Evolutionary conservation across 1,140 invertebrate genomes (phyloP).

Genomic region (Zophobas morio): DNA sequence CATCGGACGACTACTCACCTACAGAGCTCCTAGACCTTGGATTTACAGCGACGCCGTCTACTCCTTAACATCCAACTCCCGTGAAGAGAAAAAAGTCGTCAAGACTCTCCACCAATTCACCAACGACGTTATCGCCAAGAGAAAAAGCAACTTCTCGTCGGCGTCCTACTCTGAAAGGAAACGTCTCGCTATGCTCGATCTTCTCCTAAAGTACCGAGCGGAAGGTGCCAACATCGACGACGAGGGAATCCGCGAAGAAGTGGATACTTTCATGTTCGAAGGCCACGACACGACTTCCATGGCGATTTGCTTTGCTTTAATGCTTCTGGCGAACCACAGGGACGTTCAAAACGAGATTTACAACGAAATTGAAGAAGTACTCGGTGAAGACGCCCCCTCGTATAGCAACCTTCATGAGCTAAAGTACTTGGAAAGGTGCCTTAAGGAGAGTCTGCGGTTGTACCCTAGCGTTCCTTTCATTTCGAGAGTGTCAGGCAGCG

Average conservation of each 20-base stretch:
- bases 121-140: constrained; percentile 66
- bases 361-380: constrained; percentile 76
- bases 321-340: constrained; percentile 64
- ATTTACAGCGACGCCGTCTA: constrained; percentile 69
- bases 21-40: constrained; percentile 78
- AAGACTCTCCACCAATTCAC: constrained; percentile 75
- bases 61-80: constrained; percentile 66
- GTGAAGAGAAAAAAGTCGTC: constrained; percentile 69
- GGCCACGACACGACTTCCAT: constrained; percentile 67
- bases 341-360: constrained; percentile 69
- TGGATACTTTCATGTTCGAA: constrained; percentile 88
- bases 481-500: constrained; percentile 66
- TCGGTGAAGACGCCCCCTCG: constrained; percentile 72
- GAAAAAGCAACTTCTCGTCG: constrained; percentile 46
- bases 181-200: constrained; percentile 82
- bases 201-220: constrained; percentile 75
- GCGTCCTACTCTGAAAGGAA: constrained; percentile 61
- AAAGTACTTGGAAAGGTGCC: constrained; percentile 58
- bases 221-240: constrained; percentile 70
- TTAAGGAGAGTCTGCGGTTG: constrained; percentile 75
- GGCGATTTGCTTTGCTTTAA: constrained; percentile 64
- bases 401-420: constrained; percentile 78
- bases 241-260: constrained; percentile 84
- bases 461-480: constrained; percentile 72
- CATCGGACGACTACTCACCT: constrained; percentile 67